phyloP scores from a whole-genome alignment of 2,888 invertebrate species.

The Hofmannophila pseudospretella region DNA sequence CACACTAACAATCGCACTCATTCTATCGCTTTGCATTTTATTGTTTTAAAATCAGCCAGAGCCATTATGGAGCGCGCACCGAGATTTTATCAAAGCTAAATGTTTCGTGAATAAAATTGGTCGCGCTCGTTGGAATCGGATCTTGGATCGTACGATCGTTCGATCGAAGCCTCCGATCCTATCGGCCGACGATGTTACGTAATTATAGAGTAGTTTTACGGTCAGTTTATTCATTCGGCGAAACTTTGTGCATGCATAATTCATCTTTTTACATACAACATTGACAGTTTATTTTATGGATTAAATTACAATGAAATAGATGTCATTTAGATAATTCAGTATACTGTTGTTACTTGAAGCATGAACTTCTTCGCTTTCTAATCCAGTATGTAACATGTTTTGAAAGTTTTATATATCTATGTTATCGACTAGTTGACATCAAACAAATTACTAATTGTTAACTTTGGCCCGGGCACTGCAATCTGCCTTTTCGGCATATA shows the following conservation, averaged over 20 bases:
- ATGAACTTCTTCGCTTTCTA: no score
- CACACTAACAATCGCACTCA: slow-evolving; percentile 61
- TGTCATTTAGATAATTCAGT: no score
- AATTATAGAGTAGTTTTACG: slow-evolving; percentile 59
- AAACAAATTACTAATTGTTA: no score
- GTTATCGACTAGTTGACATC: no score
- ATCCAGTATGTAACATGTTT: no score
- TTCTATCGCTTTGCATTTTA: slow-evolving; percentile 52
- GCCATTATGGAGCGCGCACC: slow-evolving; percentile 40
- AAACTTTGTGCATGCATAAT: slow-evolving; percentile 52
- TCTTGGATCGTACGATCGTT: slow-evolving; percentile 46
- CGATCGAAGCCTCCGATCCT: slow-evolving; percentile 46
- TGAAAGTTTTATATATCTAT: no score
- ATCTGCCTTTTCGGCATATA: no score
- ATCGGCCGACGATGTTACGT: slow-evolving; percentile 56
- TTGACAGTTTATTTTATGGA: slow-evolving; percentile 10
- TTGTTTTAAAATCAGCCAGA: slow-evolving; percentile 53
- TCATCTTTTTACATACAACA: slow-evolving; percentile 13
- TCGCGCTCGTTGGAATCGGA: slow-evolving; percentile 62
- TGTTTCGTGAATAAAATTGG: slow-evolving; percentile 74
- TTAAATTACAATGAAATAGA: neutral
- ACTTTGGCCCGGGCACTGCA: no score
- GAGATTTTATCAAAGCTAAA: slow-evolving; percentile 69
- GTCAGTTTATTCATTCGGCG: slow-evolving; percentile 44
- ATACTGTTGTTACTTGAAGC: no score